Base-by-base conservation (phyloP, 1,140 invertebrate genomes). In the Mycetomoellerius zeteki region DNA sequence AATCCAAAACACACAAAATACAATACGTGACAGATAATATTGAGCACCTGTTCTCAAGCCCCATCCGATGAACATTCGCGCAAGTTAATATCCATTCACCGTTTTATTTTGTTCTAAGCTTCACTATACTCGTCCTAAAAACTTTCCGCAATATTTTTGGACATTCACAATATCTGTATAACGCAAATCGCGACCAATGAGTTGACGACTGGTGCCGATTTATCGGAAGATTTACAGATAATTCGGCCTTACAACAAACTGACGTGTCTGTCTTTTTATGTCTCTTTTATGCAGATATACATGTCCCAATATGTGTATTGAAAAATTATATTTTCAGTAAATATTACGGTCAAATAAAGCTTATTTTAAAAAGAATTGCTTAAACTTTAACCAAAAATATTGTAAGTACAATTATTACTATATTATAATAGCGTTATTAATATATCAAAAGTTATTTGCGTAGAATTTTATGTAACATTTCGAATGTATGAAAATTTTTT, bases 71-170 rank as follows among this genome's bases (percentile, higher is more conserved):
- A 56, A 54, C 6, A 16, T 54, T 7, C 16, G 10, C n/a, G 14
- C n/a, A 16, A 43, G n/a, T 69, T 21, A 27, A 71, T 81, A 81
- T 71, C 50, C 50, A 3, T n/a, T 54, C n/a, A 21, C 12, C 21
- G 30, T 69, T 81, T 56, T 47, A 78, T 47, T 81, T 43, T n/a
- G 62, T 81, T 71, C 21, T 21, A 10, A 10, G 21, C 6, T 21
- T 43, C 30, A 43, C 10, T 16, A 19, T 76, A 10, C 16, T 7
- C 43, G 19, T n/a, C n/a, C 37, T 27, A 58, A 19, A 78, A 30
- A n/a, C n/a, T 71, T 43, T n/a, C 16, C 50, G 33, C 16, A 10
- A 12, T 43, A 71, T 81, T 81, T 56, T 52, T 52, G 16, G n/a
- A 65, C 47, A 24, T 19, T 62, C 47, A 21, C 3, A 8, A 2